phyloP scores from a whole-genome alignment of 2,113 vertebrate genomes.

The Dicentrarchus labrax region DNA sequence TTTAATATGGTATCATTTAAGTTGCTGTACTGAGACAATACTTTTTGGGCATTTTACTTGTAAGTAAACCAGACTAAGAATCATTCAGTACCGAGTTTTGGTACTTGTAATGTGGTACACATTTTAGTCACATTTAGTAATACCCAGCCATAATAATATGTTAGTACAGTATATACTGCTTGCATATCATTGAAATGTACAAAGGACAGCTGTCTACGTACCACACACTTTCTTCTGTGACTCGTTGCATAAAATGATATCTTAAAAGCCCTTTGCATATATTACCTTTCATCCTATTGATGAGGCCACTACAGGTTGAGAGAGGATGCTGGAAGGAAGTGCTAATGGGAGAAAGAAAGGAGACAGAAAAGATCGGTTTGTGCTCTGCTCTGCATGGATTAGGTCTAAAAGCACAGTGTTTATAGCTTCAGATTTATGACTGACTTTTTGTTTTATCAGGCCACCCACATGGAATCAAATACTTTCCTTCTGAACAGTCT shows the following conservation, averaged over 20 bases:
- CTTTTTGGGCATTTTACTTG: background rate
- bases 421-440: conserved; percentile 70
- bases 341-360: conserved; percentile 8
- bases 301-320: conserved; percentile 7
- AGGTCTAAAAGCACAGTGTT: conserved; percentile 68
- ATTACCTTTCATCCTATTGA: conserved; percentile 22
- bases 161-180: too few species aligned
- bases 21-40: background rate
- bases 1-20: background rate
- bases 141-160: too few species aligned
- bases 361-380: conserved; percentile 37
- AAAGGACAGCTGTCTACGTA: too few species aligned
- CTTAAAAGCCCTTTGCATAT: background rate
- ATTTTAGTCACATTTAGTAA: too few species aligned
- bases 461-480: conserved; percentile 74
- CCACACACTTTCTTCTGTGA: background rate
- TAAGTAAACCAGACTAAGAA: background rate
- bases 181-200: too few species aligned
- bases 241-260: too few species aligned
- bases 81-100: background rate
- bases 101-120: too few species aligned
- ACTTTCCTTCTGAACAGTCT: conserved; percentile 28
- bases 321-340: background rate
- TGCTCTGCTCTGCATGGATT: conserved; percentile 55
- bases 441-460: conserved; percentile 75